Evolutionary conservation across 2,888 invertebrate genomes (phyloP), one percentile per base, ranked within the genome.

Genomic region (Thymelicus acteon): DNA sequence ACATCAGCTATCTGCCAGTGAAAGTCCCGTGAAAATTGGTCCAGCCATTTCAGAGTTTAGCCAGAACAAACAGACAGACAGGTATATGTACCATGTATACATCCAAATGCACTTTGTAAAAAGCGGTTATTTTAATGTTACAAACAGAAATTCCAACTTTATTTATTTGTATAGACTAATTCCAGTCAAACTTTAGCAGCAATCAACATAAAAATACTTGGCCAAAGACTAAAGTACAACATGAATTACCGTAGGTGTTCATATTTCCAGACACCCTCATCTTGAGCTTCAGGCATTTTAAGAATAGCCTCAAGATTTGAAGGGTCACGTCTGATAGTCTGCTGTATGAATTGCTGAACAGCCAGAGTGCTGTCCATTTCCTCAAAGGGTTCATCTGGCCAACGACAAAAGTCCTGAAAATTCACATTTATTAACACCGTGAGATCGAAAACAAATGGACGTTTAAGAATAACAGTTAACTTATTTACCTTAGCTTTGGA

Each of bases 221-320:
- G 44, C 44, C 4, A 12, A 44, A 44, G 12, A 19, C 6, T 19
- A 52, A 15, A 15, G 48, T 13, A 48, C 49, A 52, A 12, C 19
- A 47, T 8, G 31, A 48, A 8, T 73, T 89, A 97, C 97, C 97
- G 95, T 72, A 99, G 95, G 94, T 99, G 99, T 93, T 99, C 99
- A 89, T 99, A 99, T 93, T 99, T 99, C 99, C 99, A 99, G 63
- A 99, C 99, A 52, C 99, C 99, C 90, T 99, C 99, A 86, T 99
- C 99, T 91, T 99, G 99, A 24, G 97, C 97, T 79, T 99, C 99
- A 2, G 99, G 99, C 94, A 99, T 98, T 81, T 97, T 98, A 64
- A 99, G 94, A 82, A 99, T 99, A 72, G 97, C 95, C 82, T 99
- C 99, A 72, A 99, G 97, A 93, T 98, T 98, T 10, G 97, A 96